Base-by-base conservation (phyloP, 2,888 invertebrate species). In the Scrobipalpa atriplicella region DNA sequence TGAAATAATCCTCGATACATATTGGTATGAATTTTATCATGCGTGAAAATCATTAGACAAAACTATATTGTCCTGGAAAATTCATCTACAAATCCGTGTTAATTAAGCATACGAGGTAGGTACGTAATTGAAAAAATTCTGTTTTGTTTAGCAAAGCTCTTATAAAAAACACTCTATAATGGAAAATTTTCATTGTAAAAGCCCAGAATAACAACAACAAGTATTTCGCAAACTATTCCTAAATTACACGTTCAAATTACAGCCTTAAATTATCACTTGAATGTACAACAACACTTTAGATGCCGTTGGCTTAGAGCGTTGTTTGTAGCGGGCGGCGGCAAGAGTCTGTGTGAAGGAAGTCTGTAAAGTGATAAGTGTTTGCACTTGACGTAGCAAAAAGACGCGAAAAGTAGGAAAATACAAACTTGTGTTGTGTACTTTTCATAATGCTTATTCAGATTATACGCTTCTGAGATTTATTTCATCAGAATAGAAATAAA, bases 221-320 rank as follows among this genome's bases (percentile, higher is more conserved):
- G 63, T 63, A 52, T 52, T 13, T 43, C 51, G 36, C 19, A 18
- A 63, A 63, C 63, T 63, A 52, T 63, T 52, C 38, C 16, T 6
- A 51, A 63, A 51, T 63, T 63, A 62, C 62, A 43, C 43, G 62
- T 62, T 62, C 43, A 62, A 62, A 62, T 62, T 47, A 52, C 63
- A 9, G 63, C 52, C 11, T 52, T 63, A 63, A 63, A 63, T 63
- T 52, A 63, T 51, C 47, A 38, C 18, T 7, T 3, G 18, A 52
- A 38, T 29, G 10, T 43, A 62, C 66, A 62, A 65, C 62, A 62
- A 66, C 62, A 65, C 21, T 66, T 62, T 51, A 51, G 60, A 36
- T 21, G 56, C 41, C 18, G 62, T 21, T 43, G 47, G 67, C 67
- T 67, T 58, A 52, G 58, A 67, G 62, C 38, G 65, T 65, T 65